Evolutionary conservation across 2,797 vertebrate species (phyloP).

Genomic region (Tiaroga cobitis): DNA sequence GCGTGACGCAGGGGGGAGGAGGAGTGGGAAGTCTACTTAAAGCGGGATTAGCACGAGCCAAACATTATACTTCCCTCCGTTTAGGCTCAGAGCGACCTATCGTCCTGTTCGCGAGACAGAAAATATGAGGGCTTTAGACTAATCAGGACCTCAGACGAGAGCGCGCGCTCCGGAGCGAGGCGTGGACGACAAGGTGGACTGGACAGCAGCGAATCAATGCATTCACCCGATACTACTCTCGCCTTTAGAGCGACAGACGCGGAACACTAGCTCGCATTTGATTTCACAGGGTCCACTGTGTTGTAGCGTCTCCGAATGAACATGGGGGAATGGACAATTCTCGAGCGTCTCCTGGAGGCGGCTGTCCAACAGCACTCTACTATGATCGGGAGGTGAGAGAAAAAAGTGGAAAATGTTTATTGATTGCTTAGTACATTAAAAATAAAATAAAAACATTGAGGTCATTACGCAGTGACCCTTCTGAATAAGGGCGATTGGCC

Average conservation of each 20-base stretch:
- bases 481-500: neutral
- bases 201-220: conserved; percentile 47
- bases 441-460: neutral
- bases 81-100: conserved; percentile 46
- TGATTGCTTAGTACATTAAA: neutral
- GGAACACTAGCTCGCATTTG: conserved; percentile 43
- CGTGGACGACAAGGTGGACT: conserved; percentile 41
- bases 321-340: conserved; percentile 83
- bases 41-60: conserved; percentile 82
- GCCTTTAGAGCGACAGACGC: conserved; percentile 40
- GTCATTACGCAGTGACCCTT: conserved; percentile 11
- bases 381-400: conserved; percentile 78
- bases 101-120: conserved; percentile 49
- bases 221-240: conserved; percentile 48
- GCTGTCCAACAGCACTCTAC: conserved; percentile 83
- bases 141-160: conserved; percentile 52
- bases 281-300: conserved; percentile 62
- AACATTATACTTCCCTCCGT: conserved; percentile 71
- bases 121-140: conserved; percentile 56
- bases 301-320: conserved; percentile 82
- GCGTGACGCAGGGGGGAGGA: conserved; percentile 75
- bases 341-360: conserved; percentile 81
- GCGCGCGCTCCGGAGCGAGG: conserved; percentile 30
- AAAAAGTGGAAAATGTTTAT: conserved; percentile 15
- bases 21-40: conserved; percentile 85